These are phyloP conservation scores for Odontothrips loti DNA, from an alignment of 2,888 invertebrate species.

Conservation along the genomic window DNA sequence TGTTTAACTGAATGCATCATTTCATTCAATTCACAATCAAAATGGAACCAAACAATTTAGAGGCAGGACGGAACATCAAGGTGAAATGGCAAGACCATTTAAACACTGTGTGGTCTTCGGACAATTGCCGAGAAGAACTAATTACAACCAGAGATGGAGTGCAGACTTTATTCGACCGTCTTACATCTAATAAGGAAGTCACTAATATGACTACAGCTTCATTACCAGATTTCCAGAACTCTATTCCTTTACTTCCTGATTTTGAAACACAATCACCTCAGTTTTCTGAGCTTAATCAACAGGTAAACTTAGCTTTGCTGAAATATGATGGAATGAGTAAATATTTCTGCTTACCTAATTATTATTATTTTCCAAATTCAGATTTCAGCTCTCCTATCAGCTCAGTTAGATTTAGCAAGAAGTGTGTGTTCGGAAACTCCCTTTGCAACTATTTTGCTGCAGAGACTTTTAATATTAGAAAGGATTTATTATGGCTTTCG, in stretches of 20 bases:
- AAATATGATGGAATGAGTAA: background rate
- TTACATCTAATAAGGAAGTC: slow-evolving; percentile 54
- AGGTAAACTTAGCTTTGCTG: background rate
- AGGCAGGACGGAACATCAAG: slow-evolving; percentile 37
- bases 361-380: slow-evolving; percentile 40
- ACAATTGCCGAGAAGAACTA: slow-evolving; percentile 51
- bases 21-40: background rate
- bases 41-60: background rate
- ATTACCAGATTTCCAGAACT: slow-evolving; percentile 30
- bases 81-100: slow-evolving; percentile 56
- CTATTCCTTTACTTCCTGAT: slow-evolving; percentile 40
- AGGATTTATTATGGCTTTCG: slow-evolving; percentile 56
- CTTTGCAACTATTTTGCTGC: slow-evolving; percentile 54
- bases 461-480: slow-evolving; percentile 54
- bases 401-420: slow-evolving; percentile 54
- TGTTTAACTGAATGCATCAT: background rate
- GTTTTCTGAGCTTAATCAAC: background rate
- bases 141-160: slow-evolving; percentile 53
- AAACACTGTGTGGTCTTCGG: slow-evolving; percentile 56
- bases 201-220: slow-evolving; percentile 44
- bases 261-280: slow-evolving; percentile 30
- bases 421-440: slow-evolving; percentile 55
- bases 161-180: slow-evolving; percentile 52
- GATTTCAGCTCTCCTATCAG: slow-evolving; percentile 50
- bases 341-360: too few species aligned